Percentiles rank a stretch among this genome's conserved stretches.
Evolutionary conservation across 53 echinoderm and acorn worm species (phyloP).

Genomic region (Mesocentrotus franciscanus): DNA sequence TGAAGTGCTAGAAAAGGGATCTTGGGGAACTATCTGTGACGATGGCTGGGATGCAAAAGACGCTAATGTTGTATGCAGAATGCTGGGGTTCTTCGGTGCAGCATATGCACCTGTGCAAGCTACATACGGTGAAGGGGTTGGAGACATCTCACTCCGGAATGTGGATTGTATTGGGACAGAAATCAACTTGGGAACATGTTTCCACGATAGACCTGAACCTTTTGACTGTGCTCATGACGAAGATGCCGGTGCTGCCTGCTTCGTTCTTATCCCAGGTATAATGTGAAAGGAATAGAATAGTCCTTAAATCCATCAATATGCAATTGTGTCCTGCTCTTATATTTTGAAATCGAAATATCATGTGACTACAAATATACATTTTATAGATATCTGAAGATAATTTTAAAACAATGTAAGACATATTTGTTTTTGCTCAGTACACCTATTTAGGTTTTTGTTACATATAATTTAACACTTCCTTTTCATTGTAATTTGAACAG

Average conservation of each 20-base stretch:
- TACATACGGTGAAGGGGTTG: not conserved
- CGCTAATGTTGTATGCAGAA: conserved; percentile 4
- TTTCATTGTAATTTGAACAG: too few relatives aligned
- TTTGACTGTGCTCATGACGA: not conserved
- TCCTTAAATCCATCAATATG: too few relatives aligned
- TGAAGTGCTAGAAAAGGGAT: not conserved
- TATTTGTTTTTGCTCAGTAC: too few relatives aligned
- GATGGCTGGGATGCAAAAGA: not conserved
- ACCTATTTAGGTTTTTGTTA: too few relatives aligned
- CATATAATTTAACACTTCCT: too few relatives aligned
- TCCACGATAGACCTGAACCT: not conserved
- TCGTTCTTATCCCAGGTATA: not conserved
- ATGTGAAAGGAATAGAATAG: not conserved
- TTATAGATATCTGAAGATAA: too few relatives aligned
- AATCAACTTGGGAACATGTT: not conserved
- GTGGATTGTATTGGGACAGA: not conserved
- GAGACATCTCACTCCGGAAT: not conserved
- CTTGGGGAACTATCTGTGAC: conserved; percentile 12
- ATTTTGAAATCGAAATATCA: too few relatives aligned
- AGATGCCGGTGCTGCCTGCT: not conserved
- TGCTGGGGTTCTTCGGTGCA: conserved; percentile 8
- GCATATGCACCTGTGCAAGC: not conserved
- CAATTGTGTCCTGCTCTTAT: too few relatives aligned
- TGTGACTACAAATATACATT: too few relatives aligned
- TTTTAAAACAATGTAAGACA: too few relatives aligned